Conservation (phyloP, 1,140 invertebrate genomes). For the Potamilus streckersoni region DNA sequence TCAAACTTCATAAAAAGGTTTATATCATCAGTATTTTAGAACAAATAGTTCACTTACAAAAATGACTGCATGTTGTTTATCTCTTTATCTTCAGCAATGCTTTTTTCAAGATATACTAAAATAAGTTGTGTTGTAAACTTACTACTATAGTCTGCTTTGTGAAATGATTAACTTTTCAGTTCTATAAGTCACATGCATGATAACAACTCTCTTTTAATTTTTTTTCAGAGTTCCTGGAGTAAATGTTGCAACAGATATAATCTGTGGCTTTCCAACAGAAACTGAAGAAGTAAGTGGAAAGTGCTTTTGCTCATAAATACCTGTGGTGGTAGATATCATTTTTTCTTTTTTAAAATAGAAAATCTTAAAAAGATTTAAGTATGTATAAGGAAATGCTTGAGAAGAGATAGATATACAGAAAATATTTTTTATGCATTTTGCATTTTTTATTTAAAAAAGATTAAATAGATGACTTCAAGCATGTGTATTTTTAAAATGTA, state of each 20-base stretch:
- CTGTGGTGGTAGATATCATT: background rate
- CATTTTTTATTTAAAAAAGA: background rate
- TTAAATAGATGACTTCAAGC: no score
- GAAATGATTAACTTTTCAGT: no score
- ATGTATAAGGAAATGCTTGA: background rate
- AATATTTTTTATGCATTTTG: background rate
- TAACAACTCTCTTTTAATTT: background rate
- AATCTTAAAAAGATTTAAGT: background rate
- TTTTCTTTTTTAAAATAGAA: background rate
- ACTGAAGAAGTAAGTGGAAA: conserved; percentile 74
- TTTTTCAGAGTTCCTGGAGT: conserved; percentile 81
- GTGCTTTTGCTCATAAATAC: no score
- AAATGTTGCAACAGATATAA: conserved; percentile 97
- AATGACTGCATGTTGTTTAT: no score
- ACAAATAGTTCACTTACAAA: no score
- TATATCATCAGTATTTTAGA: background rate
- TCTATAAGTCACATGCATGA: no score
- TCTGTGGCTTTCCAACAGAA: conserved; percentile 98
- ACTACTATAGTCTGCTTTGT: no score
- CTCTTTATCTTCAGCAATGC: no score
- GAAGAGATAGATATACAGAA: background rate
- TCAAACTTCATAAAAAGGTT: no score
- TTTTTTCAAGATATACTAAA: no score
- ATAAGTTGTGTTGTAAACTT: no score
- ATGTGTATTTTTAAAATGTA: no score